These are phyloP conservation scores for Thera obeliscata DNA, from an alignment of 2,888 invertebrate species.

Conservation along the genomic window DNA sequence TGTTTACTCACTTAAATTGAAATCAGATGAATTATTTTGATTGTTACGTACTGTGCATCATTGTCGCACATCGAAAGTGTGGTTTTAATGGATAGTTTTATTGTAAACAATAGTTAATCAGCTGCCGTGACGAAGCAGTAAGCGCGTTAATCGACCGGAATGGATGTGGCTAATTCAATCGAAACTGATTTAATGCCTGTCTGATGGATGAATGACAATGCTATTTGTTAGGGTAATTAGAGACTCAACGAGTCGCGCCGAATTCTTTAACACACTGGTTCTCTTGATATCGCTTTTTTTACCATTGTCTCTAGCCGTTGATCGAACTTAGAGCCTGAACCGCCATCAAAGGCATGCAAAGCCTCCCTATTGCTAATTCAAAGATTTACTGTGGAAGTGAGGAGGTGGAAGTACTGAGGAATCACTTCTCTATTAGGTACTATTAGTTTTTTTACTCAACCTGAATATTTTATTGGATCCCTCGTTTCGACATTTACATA, in stretches of 20 bases:
- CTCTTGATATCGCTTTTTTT: too few species aligned
- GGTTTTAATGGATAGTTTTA: conserved; percentile 12
- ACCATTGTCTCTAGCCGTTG: too few species aligned
- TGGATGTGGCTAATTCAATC: conserved; percentile 45
- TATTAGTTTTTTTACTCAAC: neutral
- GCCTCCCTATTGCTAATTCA: too few species aligned
- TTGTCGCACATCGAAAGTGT: neutral
- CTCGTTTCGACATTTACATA: neutral
- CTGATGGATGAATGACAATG: conserved; percentile 19
- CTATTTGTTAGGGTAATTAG: neutral
- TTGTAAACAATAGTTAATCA: conserved; percentile 30
- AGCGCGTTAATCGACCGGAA: conserved; percentile 42
- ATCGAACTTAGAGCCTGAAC: too few species aligned
- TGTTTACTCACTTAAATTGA: too few species aligned
- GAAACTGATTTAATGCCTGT: conserved; percentile 42
- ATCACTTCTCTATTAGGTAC: too few species aligned
- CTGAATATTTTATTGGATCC: neutral
- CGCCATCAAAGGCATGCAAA: too few species aligned
- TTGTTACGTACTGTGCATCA: neutral
- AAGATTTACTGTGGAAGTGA: too few species aligned
- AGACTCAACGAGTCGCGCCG: neutral
- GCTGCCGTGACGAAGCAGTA: conserved; percentile 37
- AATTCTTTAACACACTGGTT: too few species aligned
- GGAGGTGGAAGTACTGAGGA: too few species aligned
- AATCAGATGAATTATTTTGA: too few species aligned